Percentiles rank a stretch among this genome's conserved stretches.
phyloP scores from a whole-genome alignment of 37 sponge, comb jelly and placozoan species.

The Oopsacas minuta region DNA sequence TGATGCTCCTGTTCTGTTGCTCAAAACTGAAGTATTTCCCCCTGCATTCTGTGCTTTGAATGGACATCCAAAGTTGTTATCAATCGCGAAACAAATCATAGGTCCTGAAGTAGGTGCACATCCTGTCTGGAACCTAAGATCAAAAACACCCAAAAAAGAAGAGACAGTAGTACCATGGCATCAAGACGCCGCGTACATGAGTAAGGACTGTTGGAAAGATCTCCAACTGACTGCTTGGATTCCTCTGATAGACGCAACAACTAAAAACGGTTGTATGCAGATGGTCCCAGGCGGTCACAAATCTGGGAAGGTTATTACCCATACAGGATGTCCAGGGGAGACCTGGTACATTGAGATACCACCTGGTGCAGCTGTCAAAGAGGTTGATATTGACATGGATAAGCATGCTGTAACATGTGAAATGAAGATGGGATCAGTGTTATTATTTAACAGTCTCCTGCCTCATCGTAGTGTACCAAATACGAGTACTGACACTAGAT shows the following conservation, averaged over 20 bases:
- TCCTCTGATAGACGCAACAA: slow-evolving; percentile 66
- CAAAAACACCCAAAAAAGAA: slow-evolving; percentile 63
- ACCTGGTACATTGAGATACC: slow-evolving; percentile 72
- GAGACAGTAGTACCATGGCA: slow-evolving; percentile 78
- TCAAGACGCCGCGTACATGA: slow-evolving; percentile 81
- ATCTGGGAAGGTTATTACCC: slow-evolving; percentile 47
- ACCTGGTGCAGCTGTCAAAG: slow-evolving; percentile 46
- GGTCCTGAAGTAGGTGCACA: slow-evolving; percentile 72
- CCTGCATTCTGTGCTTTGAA: slow-evolving; percentile 39
- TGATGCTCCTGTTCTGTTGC: slow-evolving; percentile 47
- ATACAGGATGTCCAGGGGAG: slow-evolving; percentile 69
- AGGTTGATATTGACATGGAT: slow-evolving; percentile 38
- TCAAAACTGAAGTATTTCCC: slow-evolving; percentile 46
- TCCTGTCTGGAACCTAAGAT: slow-evolving; percentile 70
- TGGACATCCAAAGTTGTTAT: slow-evolving; percentile 51
- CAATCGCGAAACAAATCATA: slow-evolving; percentile 57
- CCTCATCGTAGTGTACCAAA: slow-evolving; percentile 71
- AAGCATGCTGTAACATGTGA: slow-evolving; percentile 62
- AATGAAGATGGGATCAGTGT: slow-evolving; percentile 57
- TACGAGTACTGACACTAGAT: slow-evolving; percentile 45
- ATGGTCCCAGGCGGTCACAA: slow-evolving; percentile 56
- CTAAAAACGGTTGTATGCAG: slow-evolving; percentile 70
- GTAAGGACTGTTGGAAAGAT: slow-evolving; percentile 23
- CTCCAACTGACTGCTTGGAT: slow-evolving; percentile 73
- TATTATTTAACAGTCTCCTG: slow-evolving; percentile 55